Evolutionary conservation across 2,888 invertebrate genomes (phyloP), one percentile per base, ranked within the genome.

Genomic region (Scaptomyza caliginosa): DNA sequence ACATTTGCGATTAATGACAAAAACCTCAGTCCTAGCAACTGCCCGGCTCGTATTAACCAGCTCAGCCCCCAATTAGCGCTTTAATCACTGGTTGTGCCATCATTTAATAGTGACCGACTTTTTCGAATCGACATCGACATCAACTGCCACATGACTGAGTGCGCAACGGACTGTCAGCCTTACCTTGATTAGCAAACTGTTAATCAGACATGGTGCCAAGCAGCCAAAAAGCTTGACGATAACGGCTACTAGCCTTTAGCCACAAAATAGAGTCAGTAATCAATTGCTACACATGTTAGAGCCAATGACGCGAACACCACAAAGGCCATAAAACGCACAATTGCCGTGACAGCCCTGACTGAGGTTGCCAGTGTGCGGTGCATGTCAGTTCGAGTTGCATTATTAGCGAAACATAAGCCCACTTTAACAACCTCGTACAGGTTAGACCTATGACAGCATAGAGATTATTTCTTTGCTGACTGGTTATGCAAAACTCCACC

Each of bases 231-330:
- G 30, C 30, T 36, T 34, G 43, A 38, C 34, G 48, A 10, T 28
- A 26, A 17, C 11, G 32, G 28, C 34, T 34, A 34, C 34, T 16
- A 36, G 46, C 30, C 46, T 16, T 43, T 32, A 57, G 46, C 8
- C 19, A 48, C 42, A 57, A 58, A 66, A 74, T 62, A 50, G 40
- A 43, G 52, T 58, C 48, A 43, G 66, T 76, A 79, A 78, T 80
- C 79, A 85, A 75, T 82, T 78, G 75, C 57, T 24, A 52, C 64
- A 54, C 66, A 67, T 63, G 59, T 17, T 43, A n/a, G 50, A 72
- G 46, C 59, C 59, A 67, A 64, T 78, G 67, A 72, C 51, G 52
- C 38, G 13, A 13, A 42, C 57, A 39, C 65, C 64, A 62, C 50
- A 69, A 76, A 65, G 63, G 56, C 49, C 59, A 57, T 64, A 60